Evolutionary conservation across 2,888 invertebrate species (phyloP), one percentile per base, ranked within the genome.

Genomic region (Drosophila tripunctata): DNA sequence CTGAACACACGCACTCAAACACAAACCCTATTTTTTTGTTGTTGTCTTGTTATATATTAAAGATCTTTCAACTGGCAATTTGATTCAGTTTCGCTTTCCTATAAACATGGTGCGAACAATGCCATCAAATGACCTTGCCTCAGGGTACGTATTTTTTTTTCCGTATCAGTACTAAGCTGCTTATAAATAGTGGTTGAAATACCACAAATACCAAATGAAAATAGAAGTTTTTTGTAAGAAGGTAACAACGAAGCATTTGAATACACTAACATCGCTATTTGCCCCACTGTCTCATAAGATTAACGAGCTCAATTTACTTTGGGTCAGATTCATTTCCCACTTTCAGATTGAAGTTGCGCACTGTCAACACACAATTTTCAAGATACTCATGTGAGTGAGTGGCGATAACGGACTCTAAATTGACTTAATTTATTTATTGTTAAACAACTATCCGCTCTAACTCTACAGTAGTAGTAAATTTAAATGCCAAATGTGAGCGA

Each of bases 341-440:
- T 43, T 58, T 41, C 33, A 27, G 24, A 24, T 41, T 30, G 22
- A 38, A 19, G 33, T 21, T 38, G 35, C n/a, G 14, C 1, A 12
- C 14, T 3, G 27, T 27, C 43, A 27, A 15, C 27, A 45, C 50
- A 38, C 36, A 27, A 14, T 17, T 57, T 44, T 33, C 65, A 35
- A 66, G 33, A 33, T 17, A 21, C n/a, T n/a, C 21, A 41, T 36
- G 21, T n/a, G n/a, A n/a, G 47, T 22, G 33, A 5, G 19, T 33
- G 3, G 14, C 10, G 14, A 35, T 47, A 47, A n/a, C n/a, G n/a
- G 10, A 21, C 48, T 48, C 8, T 15, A 24, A 52, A 64, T 67
- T 64, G 45, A 10, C 41, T 43, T 36, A 47, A 51, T 51, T 71
- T 65, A 35, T 64, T 21, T 52, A n/a, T n/a, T n/a, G n/a, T n/a